These are phyloP conservation scores for Chionomys nivalis DNA, from an alignment of 2,113 vertebrate species.

Conservation along the genomic window DNA sequence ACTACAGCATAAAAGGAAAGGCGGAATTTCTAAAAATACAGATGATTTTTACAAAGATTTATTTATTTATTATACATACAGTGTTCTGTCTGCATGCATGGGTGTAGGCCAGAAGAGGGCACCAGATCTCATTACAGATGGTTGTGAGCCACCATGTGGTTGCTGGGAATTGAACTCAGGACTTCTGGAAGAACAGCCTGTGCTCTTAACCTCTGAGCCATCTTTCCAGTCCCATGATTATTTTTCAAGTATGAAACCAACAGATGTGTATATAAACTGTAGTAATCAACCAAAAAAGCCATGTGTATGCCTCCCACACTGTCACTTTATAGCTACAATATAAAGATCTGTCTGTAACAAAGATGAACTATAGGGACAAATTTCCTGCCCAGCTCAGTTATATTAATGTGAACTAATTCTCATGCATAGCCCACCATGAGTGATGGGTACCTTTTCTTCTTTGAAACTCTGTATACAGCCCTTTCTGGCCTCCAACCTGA, in stretches of 20 bases:
- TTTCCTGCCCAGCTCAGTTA: not conserved
- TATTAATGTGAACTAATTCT: not conserved
- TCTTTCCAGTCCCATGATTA: not conserved
- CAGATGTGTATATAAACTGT: not conserved
- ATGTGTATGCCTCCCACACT: not conserved
- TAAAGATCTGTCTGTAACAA: not conserved
- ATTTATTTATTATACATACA: too few relatives aligned
- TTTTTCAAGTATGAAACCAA: slow-evolving; percentile 19
- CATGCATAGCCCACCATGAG: not conserved
- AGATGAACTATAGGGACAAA: slow-evolving; percentile 6
- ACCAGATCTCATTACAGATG: too few relatives aligned
- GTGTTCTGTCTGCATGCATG: too few relatives aligned
- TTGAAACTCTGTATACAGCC: not conserved
- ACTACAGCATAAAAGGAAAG: not conserved
- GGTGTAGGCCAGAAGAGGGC: too few relatives aligned
- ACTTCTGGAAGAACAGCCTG: too few relatives aligned
- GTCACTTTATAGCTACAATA: not conserved
- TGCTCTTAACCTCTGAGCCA: too few relatives aligned
- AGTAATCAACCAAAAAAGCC: not conserved
- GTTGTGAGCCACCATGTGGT: too few relatives aligned
- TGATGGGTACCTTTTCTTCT: not conserved
- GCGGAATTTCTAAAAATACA: slow-evolving; percentile 38
- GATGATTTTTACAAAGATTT: too few relatives aligned
- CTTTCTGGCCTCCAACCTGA: not conserved
- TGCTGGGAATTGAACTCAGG: too few relatives aligned